Evolutionary conservation across 2,113 vertebrate species (phyloP).

Genomic region (Dasyprocta punctata): DNA sequence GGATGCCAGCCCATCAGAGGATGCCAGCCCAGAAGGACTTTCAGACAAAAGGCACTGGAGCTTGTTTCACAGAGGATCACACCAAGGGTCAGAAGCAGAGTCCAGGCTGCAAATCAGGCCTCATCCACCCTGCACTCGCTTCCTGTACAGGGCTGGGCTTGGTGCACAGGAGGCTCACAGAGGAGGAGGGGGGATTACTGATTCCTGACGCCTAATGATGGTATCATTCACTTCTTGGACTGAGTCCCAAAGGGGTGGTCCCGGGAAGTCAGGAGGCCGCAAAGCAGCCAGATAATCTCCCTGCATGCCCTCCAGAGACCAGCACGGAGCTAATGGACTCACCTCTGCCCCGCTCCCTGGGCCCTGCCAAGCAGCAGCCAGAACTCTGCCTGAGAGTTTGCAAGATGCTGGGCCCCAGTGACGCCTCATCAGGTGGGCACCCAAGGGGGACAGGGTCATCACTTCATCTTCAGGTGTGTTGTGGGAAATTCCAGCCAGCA

Average conservation of each 20-base stretch:
- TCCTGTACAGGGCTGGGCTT: background rate
- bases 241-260: conserved; percentile 69
- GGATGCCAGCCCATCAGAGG: no score
- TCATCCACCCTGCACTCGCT: background rate
- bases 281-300: conserved; percentile 41
- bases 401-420: background rate
- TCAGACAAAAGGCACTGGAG: background rate
- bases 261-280: conserved; percentile 34
- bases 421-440: background rate
- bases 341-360: background rate
- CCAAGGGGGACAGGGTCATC: background rate
- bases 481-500: background rate
- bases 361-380: background rate
- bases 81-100: background rate
- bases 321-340: conserved; percentile 32
- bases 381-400: background rate
- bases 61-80: background rate
- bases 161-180: fast-evolving
- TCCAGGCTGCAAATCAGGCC: background rate
- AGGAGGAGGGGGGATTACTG: background rate
- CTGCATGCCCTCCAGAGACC: background rate
- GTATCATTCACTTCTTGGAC: conserved; percentile 69
- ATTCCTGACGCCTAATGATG: conserved; percentile 32
- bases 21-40: background rate
- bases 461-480: background rate